Evolutionary conservation across 1,140 invertebrate genomes (phyloP).

Genomic region (Laupala kohalensis): DNA sequence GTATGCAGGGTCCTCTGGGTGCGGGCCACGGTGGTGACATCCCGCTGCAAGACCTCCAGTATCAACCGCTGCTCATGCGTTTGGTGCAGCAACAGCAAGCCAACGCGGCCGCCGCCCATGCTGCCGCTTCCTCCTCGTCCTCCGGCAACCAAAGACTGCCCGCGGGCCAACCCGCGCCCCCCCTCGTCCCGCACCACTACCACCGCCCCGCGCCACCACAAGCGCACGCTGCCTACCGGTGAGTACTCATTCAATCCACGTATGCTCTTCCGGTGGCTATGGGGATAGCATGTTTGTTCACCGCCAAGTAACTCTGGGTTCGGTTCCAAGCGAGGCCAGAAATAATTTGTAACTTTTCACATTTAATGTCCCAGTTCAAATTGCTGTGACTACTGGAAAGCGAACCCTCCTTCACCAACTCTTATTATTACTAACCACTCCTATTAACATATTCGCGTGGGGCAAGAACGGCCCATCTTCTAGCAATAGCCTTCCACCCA

Average conservation of each 20-base stretch:
- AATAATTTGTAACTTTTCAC: no score
- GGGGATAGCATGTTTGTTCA: background rate
- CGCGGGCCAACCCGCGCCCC: background rate
- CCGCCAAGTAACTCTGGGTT: no score
- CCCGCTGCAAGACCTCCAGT: constrained; percentile 8
- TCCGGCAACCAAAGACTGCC: constrained; percentile 1
- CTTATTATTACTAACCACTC: no score
- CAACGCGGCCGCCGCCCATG: background rate
- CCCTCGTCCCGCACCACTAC: background rate
- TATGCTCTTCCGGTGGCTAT: background rate
- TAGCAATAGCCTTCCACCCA: no score
- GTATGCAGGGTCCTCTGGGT: background rate
- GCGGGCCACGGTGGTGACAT: constrained; percentile 1
- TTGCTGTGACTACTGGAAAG: no score
- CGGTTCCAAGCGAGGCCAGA: no score
- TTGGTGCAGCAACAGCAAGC: constrained; percentile 3
- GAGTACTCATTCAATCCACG: background rate
- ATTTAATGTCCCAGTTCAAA: no score
- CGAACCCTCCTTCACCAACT: no score
- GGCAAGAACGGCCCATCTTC: no score
- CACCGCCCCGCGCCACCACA: background rate
- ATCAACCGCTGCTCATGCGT: constrained; percentile 4
- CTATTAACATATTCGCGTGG: no score
- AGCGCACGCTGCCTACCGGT: background rate
- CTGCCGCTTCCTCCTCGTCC: background rate